Percentiles rank a stretch among this genome's conserved stretches.
Evolutionary conservation across 1,140 invertebrate genomes (phyloP).

Genomic region (Phenacoccus solenopsis): DNA sequence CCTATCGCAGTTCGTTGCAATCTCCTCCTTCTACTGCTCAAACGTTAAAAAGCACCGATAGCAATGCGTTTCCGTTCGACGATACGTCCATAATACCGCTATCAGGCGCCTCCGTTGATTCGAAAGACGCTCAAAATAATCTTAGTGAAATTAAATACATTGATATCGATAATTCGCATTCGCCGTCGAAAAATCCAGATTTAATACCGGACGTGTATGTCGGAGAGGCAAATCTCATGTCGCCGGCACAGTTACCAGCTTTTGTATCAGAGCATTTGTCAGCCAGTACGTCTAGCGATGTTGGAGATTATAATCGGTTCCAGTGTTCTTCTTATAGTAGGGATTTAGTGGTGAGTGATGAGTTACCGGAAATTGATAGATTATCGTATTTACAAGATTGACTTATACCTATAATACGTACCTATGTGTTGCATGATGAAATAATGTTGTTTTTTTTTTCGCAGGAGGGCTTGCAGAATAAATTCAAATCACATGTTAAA

Average conservation of each 20-base stretch:
- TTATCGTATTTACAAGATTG: too few relatives aligned
- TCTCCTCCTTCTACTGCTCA: conserved; percentile 46
- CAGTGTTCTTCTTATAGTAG: neutral
- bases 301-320: neutral
- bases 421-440: neutral
- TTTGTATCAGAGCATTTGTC: neutral
- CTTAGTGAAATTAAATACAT: neutral
- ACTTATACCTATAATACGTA: too few relatives aligned
- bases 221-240: neutral
- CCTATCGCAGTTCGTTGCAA: conserved; percentile 69
- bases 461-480: conserved; percentile 40
- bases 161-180: neutral
- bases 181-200: conserved; percentile 10
- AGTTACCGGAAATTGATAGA: neutral
- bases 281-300: neutral
- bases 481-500: conserved; percentile 46
- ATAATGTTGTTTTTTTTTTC: neutral
- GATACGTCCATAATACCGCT: neutral
- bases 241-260: neutral
- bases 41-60: neutral
- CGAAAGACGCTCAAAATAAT: neutral
- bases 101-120: neutral
- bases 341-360: neutral
- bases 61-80: neutral
- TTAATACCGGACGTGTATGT: conserved; percentile 3